Evolutionary conservation across 2,113 vertebrate species (phyloP).

Genomic region (Peucedramus taeniatus): DNA sequence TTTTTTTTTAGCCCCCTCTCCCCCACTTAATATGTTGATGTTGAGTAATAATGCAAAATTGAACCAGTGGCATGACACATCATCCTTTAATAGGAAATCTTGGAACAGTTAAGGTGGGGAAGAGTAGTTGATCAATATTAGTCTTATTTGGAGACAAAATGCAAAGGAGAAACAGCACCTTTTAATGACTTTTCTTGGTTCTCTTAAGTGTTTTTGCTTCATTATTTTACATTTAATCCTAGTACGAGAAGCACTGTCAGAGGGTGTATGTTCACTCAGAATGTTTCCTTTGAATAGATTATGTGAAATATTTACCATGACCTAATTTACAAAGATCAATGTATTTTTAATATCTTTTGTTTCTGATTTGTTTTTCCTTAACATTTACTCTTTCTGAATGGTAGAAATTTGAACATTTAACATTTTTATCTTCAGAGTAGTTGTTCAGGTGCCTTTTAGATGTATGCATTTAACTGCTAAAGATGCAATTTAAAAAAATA

Average conservation of each 20-base stretch:
- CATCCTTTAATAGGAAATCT: neutral
- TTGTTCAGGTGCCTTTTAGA: neutral
- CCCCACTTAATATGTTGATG: neutral
- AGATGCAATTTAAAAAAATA: neutral
- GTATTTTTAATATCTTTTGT: conserved; percentile 9
- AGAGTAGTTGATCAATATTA: neutral
- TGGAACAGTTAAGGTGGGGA: neutral
- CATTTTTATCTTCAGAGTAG: neutral
- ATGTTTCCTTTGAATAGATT: conserved; percentile 11
- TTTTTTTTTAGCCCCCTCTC: neutral
- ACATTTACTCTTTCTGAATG: neutral
- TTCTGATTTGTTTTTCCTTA: neutral
- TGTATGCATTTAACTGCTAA: neutral
- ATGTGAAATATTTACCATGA: conserved; percentile 16
- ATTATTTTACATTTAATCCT: neutral
- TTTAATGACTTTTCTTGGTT: neutral
- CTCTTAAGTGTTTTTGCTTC: neutral
- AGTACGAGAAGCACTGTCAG: neutral
- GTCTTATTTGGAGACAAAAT: neutral
- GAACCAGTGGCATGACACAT: neutral
- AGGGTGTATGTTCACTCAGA: neutral
- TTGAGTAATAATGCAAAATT: neutral
- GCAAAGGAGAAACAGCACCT: neutral
- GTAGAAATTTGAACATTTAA: neutral
- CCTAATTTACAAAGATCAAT: conserved; percentile 1